Evolutionary conservation across 2,113 vertebrate genomes (phyloP), one percentile per base, ranked within the genome.

Genomic region (Melanostigma gelatinosum): DNA sequence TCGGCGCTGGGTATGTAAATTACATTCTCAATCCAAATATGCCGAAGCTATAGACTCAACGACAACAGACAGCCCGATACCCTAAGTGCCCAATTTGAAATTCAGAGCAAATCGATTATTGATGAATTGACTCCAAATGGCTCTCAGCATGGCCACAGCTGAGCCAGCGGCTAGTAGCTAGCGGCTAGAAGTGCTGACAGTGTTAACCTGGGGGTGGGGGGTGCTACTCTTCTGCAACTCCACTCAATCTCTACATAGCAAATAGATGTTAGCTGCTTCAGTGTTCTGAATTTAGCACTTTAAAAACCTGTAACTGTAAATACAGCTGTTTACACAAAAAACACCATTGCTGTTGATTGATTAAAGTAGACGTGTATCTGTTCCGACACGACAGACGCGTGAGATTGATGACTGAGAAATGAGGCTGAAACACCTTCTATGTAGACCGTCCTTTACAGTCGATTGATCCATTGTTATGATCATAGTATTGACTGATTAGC

Each of bases 1-100:
- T 48, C 40, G 16, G 40, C 69, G 50, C 27, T 42, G 50, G 61
- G 12, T 38, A 22, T 55, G 62, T 63, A 76, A 72, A 64, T 82
- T n/a, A 36, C 34, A 42, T 29, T 42, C 27, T 71, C 32, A 79
- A 61, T 5, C 7, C 57, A 64, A 61, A 66, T 75, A 55, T 0
- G 11, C 8, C 0, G 4, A 44, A 38, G 44, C 38, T 64, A 13
- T 3, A 67, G 18, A 60, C 42, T 40, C 32, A 60, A 11, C 16
- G 57, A 27, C n/a, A 55, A 40, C 15, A 50, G 8, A 16, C 24
- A 69, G 11, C 18, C 16, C 12, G 3, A 9, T 66, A 54, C 50
- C 50, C 52, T 29, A 29, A 29, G 13, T 58, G 12, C 55, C 7
- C 11, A 29, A 15, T 27, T 15, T 29, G 55, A 58, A 58, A 58